These are phyloP conservation scores for Gallinago nigripennis DNA, from an alignment of 2,797 vertebrate genomes.

Conservation along the genomic window DNA sequence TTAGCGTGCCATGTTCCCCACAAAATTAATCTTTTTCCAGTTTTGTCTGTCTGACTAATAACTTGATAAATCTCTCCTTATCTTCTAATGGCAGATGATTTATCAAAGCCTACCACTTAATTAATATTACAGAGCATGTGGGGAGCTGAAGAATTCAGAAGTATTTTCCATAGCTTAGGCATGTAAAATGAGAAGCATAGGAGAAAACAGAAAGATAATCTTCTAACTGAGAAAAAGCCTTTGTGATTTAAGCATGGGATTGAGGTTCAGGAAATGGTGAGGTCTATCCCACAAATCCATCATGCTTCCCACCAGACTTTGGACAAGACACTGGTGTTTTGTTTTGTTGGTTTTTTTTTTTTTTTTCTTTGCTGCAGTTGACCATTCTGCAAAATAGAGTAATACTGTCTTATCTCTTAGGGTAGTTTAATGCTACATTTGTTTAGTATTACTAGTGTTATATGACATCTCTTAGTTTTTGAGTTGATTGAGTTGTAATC, in stretches of 20 bases:
- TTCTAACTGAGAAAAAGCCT: neutral
- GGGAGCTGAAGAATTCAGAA: slow-evolving; percentile 10
- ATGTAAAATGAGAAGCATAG: slow-evolving; percentile 38
- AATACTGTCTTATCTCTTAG: neutral
- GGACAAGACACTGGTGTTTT: neutral
- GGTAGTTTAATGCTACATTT: neutral
- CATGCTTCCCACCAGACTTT: neutral
- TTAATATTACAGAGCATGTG: slow-evolving; percentile 25
- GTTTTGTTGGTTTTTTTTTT: neutral
- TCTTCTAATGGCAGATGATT: slow-evolving; percentile 46
- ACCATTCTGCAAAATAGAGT: neutral
- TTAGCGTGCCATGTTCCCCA: slow-evolving; percentile 25
- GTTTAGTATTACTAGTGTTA: neutral
- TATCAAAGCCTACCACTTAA: slow-evolving; percentile 27
- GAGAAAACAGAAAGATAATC: neutral
- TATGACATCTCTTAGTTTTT: neutral
- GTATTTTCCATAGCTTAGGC: neutral
- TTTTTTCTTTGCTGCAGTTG: neutral
- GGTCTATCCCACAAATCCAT: neutral
- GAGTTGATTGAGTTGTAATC: neutral
- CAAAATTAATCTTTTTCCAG: neutral
- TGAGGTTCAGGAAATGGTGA: slow-evolving; percentile 10
- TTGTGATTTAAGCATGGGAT: slow-evolving; percentile 11
- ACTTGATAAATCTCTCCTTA: slow-evolving; percentile 50
- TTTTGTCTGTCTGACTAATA: slow-evolving; percentile 37